Conservation (phyloP, 2,113 vertebrate genomes). For the Marcusenius ussheri region DNA sequence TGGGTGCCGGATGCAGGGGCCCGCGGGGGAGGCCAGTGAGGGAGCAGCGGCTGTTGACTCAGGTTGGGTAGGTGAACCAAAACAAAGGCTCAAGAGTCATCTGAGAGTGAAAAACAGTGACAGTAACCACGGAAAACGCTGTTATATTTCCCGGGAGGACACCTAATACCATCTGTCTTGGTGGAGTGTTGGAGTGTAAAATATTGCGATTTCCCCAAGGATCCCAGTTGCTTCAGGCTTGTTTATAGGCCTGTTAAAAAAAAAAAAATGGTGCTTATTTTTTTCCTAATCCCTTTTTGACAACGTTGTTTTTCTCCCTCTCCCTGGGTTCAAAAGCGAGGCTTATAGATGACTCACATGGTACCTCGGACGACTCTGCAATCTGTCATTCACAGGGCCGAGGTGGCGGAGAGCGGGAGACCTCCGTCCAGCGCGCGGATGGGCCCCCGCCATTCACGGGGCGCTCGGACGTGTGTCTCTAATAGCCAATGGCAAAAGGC, state of each 20-base stretch:
- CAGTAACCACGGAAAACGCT: constrained; percentile 10
- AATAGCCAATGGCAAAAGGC: neutral
- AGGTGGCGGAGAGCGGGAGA: neutral
- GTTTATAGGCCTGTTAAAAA: constrained; percentile 21
- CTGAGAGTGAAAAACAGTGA: constrained; percentile 1
- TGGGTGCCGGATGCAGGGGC: neutral
- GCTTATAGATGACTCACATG: constrained; percentile 20
- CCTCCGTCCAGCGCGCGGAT: neutral
- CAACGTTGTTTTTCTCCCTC: constrained; percentile 2
- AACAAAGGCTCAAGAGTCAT: neutral
- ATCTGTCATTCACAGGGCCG: neutral
- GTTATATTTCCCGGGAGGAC: constrained; percentile 7
- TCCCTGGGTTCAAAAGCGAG: constrained; percentile 19
- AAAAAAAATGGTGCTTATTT: constrained; percentile 15
- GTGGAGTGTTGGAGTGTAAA: constrained; percentile 27
- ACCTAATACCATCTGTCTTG: constrained; percentile 20
- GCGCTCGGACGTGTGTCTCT: neutral
- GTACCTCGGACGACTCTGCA: neutral
- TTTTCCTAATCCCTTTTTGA: constrained; percentile 21
- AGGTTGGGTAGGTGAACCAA: neutral
- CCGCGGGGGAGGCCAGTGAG: too few relatives aligned
- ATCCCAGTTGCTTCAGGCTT: constrained; percentile 17
- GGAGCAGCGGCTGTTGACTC: neutral
- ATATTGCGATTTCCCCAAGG: constrained; percentile 20
- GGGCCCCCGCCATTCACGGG: neutral